Evolutionary conservation across 1,140 invertebrate species (phyloP), one percentile per base, ranked within the genome.

Genomic region (Centruroides sculpturatus): DNA sequence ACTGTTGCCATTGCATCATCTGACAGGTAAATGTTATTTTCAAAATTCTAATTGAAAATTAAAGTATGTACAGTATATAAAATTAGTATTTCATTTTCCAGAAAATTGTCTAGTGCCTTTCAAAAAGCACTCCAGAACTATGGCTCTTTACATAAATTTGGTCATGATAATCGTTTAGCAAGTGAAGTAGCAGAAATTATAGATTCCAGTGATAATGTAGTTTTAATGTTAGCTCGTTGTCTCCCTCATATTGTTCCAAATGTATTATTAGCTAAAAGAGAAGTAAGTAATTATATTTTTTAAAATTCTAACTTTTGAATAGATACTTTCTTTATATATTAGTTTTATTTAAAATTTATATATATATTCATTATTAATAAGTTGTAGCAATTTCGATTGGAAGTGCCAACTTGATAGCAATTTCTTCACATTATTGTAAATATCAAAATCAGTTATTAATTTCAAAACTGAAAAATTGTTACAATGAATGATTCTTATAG

Each of bases 221-320:
- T 77, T 4, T 55, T 67, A 7, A 72, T 77, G 68, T 61, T 78
- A 41, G 72, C 67, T 23, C 56, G 72, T 50, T 75, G 74, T 66
- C 66, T 85, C 55, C 79, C 81, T 12, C 76, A 80, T 66, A 81
- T 86, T 56, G 79, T 83, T 62, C 83, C 84, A 5, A 85, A 85
- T 74, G 78, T 86, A 50, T 76, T 84, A 23, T 69, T 84, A 23
- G 82, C 83, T 56, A 85, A 84, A 71, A 72, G 84, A 59, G 83
- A 85, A 71, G 77, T 58, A 85, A 71, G 77, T 58, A 56, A 60
- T 63, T 47, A 51, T 23, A 5, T 36, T 56, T 36, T 47, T 46
- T 56, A 2, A 11, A 46, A n/a, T 35, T 49, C 34, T 57, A 41
- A 35, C 46, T 51, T 41, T 3, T 6, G 41, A 6, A 6, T 41